Base-by-base conservation (phyloP, 2,797 vertebrate genomes). In the Bradypus variegatus region DNA sequence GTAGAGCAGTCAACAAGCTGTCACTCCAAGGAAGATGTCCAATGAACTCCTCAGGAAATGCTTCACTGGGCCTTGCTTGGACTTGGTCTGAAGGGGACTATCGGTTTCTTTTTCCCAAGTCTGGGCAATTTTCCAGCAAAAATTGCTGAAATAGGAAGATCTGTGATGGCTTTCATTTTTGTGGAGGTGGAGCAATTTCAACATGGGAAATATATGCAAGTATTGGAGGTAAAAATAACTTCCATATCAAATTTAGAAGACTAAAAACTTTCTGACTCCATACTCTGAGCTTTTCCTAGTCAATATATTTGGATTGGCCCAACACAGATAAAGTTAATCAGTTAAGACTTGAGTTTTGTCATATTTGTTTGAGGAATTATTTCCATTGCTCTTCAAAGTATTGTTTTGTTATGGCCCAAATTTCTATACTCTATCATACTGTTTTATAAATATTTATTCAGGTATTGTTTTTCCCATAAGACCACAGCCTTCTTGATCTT, bases 151-250 rank as follows among this genome's bases (percentile, higher is more conserved):
- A 72, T 76, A 95, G 89, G 75, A 95, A 92, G 93, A 94, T 55
- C 94, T 96, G 69, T 85, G 87, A 95, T 82, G 87, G 45, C 58
- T 96, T 97, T 96, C 21, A 65, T 96, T 97, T 96, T 94, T 96
- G 91, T 95, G 90, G 80, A 96, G 89, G 69, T 89, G 67, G 94
- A 96, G 96, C 93, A 96, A 96, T 96, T 97, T 97, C 94, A 95
- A 50, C 94, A 96, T 96, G 96, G 64, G 94, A 95, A 94, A 16
- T 95, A 94, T 90, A 91, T 95, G 72, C 72, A 94, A 95, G 93
- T 97, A 95, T 86, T 91, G 81, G 77, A 77, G 95, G 83, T 79
- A n/a, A 58, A 89, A 93, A 96, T 95, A 96, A 97, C 95, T 96
- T 96, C 91, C 90, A 95, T 76, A 92, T 94, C 64, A 79, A 95